Evolutionary conservation across 2,113 vertebrate genomes (phyloP), one percentile per base, ranked within the genome.

Genomic region (Hemiscyllium ocellatum): DNA sequence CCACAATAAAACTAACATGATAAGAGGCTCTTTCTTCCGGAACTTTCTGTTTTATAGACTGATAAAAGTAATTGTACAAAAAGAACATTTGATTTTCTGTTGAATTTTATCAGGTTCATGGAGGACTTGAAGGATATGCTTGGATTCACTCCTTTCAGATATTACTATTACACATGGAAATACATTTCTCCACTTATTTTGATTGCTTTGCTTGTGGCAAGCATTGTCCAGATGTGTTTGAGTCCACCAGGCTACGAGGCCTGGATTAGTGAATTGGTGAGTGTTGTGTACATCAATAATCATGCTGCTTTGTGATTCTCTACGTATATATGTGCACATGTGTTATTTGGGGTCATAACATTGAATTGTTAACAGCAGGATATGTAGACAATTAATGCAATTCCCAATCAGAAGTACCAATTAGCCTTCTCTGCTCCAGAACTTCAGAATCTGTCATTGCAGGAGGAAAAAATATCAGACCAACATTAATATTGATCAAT

Each of bases 121-220:
- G 98, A 99, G 96, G 99, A 99, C 96, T 97, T 99, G 95, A 98
- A 98, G 96, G 99, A 99, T 96, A 99, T 99, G 99, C 97, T 99
- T 96, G 99, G 99, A 37, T 99, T 99, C 96, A 97, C 97, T 76
- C 99, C 99, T 66, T 98, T 97, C 96, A 98, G 97, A 47, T 99
- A 98, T 97, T 99, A 99, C 96, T 99, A 99, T 96, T 99, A 99
- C 96, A 99, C 98, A 98, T 99, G 99, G 99, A 99, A 99, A 97
- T 99, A 98, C 95, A 96, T 99, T 96, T 99, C 99, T 50, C 99
- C 99, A 95, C 96, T 98, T 96, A 97, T 99, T 95, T 97, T 99
- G 83, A 94, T 98, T 66, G 97, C 97, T 37, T 97, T 99, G 96
- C 97, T 99, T 90, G 96, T 97, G 95, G 97, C 98, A 97, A 99